These are phyloP conservation scores for Henricia sp. DNA, from an alignment of 53 echinoderm and acorn worm genomes.

Conservation along the genomic window DNA sequence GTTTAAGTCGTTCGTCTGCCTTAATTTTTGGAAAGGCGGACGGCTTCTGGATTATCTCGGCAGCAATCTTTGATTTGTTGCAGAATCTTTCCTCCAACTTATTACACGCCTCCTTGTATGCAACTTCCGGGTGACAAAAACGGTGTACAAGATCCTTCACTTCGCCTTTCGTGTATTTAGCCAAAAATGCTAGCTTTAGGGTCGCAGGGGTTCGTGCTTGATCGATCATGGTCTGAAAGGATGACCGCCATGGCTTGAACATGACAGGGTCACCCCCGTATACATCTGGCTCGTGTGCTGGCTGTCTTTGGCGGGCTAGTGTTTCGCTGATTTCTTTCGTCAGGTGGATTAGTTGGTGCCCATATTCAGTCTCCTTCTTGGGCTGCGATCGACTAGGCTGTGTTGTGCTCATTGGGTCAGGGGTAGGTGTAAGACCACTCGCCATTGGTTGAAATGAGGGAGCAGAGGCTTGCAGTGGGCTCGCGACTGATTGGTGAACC, in stretches of 20 bases:
- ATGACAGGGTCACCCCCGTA: too few relatives aligned
- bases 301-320: too few relatives aligned
- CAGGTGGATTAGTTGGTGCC: not conserved
- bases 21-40: constrained; percentile 19
- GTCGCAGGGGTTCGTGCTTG: constrained; percentile 7
- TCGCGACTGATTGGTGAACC: not conserved
- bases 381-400: not conserved
- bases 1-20: constrained; percentile 8
- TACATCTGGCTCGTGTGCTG: too few relatives aligned
- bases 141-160: not conserved
- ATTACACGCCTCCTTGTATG: constrained; percentile 44
- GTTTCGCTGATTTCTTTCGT: too few relatives aligned
- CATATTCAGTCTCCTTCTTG: not conserved
- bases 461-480: too few relatives aligned
- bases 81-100: constrained; percentile 56
- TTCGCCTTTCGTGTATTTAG: too few relatives aligned
- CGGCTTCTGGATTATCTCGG: too few relatives aligned
- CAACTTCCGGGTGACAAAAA: not conserved
- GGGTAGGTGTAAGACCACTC: too few relatives aligned
- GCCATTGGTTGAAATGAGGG: too few relatives aligned
- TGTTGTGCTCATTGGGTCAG: too few relatives aligned
- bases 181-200: constrained; percentile 5
- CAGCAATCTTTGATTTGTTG: constrained; percentile 36
- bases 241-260: too few relatives aligned
- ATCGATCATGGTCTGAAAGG: too few relatives aligned